A percentile compares a stretch with the other conserved stretches of the same genome.
phyloP scores from a whole-genome alignment of 2,113 vertebrate genomes.

The Malurus alboscapulatus region DNA sequence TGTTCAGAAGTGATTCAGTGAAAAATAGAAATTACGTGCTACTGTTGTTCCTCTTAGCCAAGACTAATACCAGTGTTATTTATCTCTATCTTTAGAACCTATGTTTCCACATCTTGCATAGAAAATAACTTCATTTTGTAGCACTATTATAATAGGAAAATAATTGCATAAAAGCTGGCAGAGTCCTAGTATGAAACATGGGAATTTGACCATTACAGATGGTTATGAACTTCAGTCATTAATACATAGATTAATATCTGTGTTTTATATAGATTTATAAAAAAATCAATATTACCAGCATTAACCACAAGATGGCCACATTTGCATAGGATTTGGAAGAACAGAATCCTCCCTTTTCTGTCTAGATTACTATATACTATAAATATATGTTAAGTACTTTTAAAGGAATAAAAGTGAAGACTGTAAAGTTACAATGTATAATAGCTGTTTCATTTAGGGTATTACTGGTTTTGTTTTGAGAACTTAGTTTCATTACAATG shows the following conservation, averaged over 20 bases:
- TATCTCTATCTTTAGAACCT: not conserved
- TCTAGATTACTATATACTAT: not conserved
- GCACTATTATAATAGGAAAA: not conserved
- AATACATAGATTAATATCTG: not conserved
- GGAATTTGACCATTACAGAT: not conserved
- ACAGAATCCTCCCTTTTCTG: not conserved
- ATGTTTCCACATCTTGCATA: not conserved
- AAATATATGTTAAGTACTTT: not conserved
- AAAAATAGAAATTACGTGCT: not conserved
- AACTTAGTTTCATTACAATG: not conserved
- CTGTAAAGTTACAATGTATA: accelerated
- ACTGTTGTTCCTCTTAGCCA: not conserved
- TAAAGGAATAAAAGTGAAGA: not conserved
- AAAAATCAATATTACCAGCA: not conserved
- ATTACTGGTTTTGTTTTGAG: not conserved
- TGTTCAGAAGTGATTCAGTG: not conserved
- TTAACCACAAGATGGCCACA: constrained; percentile 76
- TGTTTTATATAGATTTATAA: not conserved
- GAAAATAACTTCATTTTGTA: not conserved
- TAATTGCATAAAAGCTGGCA: not conserved
- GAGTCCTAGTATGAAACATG: not conserved
- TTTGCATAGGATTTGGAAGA: constrained; percentile 55
- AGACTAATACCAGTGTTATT: not conserved
- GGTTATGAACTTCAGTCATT: not conserved
- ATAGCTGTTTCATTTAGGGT: not conserved